These are phyloP conservation scores for Haplotaxodon microlepis DNA, from an alignment of 2,113 vertebrate genomes.

Conservation along the genomic window DNA sequence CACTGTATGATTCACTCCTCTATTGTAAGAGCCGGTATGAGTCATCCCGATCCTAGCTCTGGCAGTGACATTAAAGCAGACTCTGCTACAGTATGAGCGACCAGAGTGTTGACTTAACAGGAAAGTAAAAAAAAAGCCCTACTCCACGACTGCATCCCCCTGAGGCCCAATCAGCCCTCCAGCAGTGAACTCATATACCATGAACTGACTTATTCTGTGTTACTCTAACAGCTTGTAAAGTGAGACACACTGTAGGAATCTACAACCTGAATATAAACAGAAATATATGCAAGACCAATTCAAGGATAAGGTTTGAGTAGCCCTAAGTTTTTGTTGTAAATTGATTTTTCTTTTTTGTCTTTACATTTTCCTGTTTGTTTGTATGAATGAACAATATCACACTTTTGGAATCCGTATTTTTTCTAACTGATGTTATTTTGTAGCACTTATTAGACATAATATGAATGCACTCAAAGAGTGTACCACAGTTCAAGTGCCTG, in stretches of 20 bases:
- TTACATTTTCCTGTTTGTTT: slow-evolving; percentile 22
- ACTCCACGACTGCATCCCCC: background rate
- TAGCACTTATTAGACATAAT: slow-evolving; percentile 72
- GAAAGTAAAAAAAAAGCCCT: background rate
- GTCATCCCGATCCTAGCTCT: slow-evolving; percentile 28
- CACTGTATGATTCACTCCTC: slow-evolving; percentile 34
- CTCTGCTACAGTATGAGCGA: slow-evolving; percentile 11
- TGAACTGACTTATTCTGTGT: background rate
- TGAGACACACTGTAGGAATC: slow-evolving; percentile 33
- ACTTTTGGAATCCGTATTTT: slow-evolving; percentile 60
- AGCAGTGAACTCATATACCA: background rate
- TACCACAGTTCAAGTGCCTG: slow-evolving; percentile 74
- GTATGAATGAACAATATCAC: slow-evolving; percentile 46
- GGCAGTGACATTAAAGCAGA: slow-evolving; percentile 34
- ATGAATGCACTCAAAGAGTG: slow-evolving; percentile 67
- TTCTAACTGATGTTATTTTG: slow-evolving; percentile 63
- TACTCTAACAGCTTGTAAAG: background rate
- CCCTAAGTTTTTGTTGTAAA: background rate
- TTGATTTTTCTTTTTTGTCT: slow-evolving; percentile 1
- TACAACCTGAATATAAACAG: slow-evolving; percentile 7
- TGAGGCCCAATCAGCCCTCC: background rate
- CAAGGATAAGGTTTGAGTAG: background rate
- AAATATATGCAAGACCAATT: slow-evolving; percentile 58
- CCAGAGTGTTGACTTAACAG: slow-evolving; percentile 21
- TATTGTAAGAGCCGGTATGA: slow-evolving; percentile 12